These are phyloP conservation scores for Clarias pachynema DNA, from an alignment of 2,797 vertebrate genomes.

Conservation along the genomic window DNA sequence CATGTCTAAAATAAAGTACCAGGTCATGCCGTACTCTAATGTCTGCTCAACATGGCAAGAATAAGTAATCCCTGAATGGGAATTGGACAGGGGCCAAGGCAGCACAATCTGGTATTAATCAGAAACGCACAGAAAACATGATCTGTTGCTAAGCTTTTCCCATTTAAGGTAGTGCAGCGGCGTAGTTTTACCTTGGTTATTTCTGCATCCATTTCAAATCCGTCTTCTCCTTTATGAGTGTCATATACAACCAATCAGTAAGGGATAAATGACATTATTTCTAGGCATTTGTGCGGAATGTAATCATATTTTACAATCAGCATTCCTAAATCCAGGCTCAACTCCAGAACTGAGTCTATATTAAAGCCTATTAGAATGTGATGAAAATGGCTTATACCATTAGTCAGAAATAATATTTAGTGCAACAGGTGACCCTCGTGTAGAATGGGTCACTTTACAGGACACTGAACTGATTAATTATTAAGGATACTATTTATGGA, in stretches of 20 bases:
- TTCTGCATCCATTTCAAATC: conserved; percentile 65
- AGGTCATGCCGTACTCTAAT: conserved; percentile 53
- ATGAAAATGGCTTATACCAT: not conserved
- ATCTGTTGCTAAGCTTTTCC: conserved; percentile 72
- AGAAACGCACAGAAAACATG: conserved; percentile 72
- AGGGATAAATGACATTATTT: conserved; percentile 25
- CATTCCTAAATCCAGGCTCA: not conserved
- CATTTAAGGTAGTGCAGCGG: conserved; percentile 80
- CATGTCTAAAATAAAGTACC: conserved; percentile 60
- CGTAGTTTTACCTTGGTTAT: conserved; percentile 68
- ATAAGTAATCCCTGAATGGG: conserved; percentile 64
- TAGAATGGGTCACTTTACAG: not conserved
- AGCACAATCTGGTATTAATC: conserved; percentile 79
- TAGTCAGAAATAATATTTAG: not conserved
- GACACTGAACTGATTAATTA: not conserved
- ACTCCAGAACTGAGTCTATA: not conserved
- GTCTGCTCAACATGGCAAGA: conserved; percentile 52
- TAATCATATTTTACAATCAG: not conserved
- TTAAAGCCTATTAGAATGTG: not conserved
- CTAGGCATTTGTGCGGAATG: conserved; percentile 13
- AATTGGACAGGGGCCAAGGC: conserved; percentile 68
- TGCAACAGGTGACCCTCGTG: not conserved
- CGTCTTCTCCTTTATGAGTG: conserved; percentile 28
- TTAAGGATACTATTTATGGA: not conserved
- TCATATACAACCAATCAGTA: conserved; percentile 38